Evolutionary conservation across 2,113 vertebrate species (phyloP).

Genomic region (Machaerirhynchus nigripectus): DNA sequence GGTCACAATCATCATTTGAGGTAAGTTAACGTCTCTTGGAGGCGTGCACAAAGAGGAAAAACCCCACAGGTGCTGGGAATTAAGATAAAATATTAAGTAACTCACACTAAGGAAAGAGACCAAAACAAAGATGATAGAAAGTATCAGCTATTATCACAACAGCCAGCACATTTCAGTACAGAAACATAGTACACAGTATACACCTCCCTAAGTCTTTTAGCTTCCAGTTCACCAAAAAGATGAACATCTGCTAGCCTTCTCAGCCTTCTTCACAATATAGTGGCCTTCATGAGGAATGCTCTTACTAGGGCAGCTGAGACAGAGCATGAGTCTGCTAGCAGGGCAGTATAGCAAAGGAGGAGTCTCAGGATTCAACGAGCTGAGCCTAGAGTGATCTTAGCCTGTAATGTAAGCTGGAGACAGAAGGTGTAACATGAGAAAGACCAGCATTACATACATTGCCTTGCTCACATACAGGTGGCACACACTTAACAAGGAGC

Average conservation of each 20-base stretch:
- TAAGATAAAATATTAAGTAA: neutral
- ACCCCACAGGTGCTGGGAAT: neutral
- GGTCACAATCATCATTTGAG: neutral
- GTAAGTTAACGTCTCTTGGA: neutral
- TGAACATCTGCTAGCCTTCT: neutral
- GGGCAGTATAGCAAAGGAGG: neutral
- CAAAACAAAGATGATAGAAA: neutral
- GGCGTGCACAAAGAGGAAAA: neutral
- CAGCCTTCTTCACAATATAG: neutral
- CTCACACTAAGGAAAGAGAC: neutral
- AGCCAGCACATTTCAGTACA: neutral
- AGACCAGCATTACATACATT: neutral
- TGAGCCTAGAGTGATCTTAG: neutral
- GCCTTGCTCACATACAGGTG: neutral
- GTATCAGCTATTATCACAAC: neutral
- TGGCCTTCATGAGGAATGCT: neutral
- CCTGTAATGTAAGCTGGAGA: neutral
- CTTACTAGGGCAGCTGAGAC: neutral
- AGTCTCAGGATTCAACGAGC: neutral
- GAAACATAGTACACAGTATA: neutral
- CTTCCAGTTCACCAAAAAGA: neutral
- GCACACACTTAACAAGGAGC: neutral
- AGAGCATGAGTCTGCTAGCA: neutral
- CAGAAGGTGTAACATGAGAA: neutral
- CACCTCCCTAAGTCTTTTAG: neutral